Conservation (phyloP, 2,888 invertebrate genomes). For the Brachypalpus laphriformis region DNA sequence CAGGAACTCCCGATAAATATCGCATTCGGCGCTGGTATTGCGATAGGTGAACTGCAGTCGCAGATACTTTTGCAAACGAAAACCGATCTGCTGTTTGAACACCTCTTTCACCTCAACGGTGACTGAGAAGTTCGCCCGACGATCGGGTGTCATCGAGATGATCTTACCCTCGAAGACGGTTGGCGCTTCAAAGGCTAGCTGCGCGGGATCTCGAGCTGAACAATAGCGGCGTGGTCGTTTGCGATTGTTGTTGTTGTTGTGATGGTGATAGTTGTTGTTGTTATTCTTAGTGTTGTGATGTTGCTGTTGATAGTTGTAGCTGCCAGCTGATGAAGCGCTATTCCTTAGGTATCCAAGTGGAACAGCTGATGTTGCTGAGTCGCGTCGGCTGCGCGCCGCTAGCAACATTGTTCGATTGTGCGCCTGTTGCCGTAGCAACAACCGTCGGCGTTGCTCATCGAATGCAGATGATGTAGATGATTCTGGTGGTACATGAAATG, state of each 20-base stretch:
- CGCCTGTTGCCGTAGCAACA: slow-evolving; percentile 60
- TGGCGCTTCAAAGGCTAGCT: slow-evolving; percentile 86
- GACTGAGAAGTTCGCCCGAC: slow-evolving; percentile 86
- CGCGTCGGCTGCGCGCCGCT: slow-evolving; percentile 80
- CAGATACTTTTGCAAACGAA: slow-evolving; percentile 79
- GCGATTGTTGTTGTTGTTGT: slow-evolving; percentile 66
- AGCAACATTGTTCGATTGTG: slow-evolving; percentile 61
- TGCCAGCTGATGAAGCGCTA: slow-evolving; percentile 64
- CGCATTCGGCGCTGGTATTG: slow-evolving; percentile 82
- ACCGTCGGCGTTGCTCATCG: slow-evolving; percentile 30
- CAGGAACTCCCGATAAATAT: slow-evolving; percentile 82
- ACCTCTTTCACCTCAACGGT: slow-evolving; percentile 87
- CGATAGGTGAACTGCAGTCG: slow-evolving; percentile 81
- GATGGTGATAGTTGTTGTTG: slow-evolving; percentile 55
- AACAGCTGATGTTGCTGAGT: slow-evolving; percentile 75
- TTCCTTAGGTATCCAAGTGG: slow-evolving; percentile 52
- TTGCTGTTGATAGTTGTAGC: slow-evolving; percentile 70
- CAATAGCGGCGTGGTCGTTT: slow-evolving; percentile 83
- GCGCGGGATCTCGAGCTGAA: slow-evolving; percentile 86
- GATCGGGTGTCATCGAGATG: slow-evolving; percentile 85
- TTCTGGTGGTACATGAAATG: slow-evolving; percentile 68
- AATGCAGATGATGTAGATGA: slow-evolving; percentile 55
- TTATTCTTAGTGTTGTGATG: slow-evolving; percentile 49
- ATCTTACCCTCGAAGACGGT: slow-evolving; percentile 88
- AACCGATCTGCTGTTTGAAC: slow-evolving; percentile 85